Conservation (phyloP, 2,113 vertebrate species). For the Triplophysa siluroides region DNA sequence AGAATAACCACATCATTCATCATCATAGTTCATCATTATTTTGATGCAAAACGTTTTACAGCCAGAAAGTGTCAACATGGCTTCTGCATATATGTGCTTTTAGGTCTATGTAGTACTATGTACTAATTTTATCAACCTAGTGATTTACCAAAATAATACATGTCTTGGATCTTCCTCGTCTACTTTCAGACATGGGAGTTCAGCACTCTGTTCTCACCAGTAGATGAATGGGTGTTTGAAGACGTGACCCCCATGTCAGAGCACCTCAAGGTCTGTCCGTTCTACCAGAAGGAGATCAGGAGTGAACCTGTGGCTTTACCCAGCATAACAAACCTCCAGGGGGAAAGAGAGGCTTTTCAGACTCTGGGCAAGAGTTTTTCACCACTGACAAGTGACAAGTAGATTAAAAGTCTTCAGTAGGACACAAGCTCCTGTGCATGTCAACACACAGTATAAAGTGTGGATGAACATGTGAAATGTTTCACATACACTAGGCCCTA, state of each 20-base stretch:
- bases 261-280: constrained; percentile 86
- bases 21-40: too few relatives aligned
- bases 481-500: too few relatives aligned
- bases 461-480: too few relatives aligned
- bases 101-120: too few relatives aligned
- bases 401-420: background rate
- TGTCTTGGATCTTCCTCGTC: background rate
- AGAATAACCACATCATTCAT: too few relatives aligned
- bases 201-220: constrained; percentile 67
- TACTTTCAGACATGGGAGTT: constrained; percentile 70
- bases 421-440: background rate
- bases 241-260: constrained; percentile 78
- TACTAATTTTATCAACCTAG: too few relatives aligned
- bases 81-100: too few relatives aligned
- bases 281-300: constrained; percentile 77
- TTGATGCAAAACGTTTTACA: too few relatives aligned
- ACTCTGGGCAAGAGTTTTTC: constrained; percentile 68
- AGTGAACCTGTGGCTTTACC: constrained; percentile 79
- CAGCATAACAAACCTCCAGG: constrained; percentile 72
- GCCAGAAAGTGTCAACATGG: background rate
- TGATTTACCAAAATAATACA: too few relatives aligned
- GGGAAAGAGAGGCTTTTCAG: constrained; percentile 46
- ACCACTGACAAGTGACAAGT: background rate
- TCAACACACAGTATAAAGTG: too few relatives aligned
- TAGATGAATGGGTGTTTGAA: constrained; percentile 52